Base-by-base conservation (phyloP, 2,888 invertebrate genomes). In the Cheilosia urbana region DNA sequence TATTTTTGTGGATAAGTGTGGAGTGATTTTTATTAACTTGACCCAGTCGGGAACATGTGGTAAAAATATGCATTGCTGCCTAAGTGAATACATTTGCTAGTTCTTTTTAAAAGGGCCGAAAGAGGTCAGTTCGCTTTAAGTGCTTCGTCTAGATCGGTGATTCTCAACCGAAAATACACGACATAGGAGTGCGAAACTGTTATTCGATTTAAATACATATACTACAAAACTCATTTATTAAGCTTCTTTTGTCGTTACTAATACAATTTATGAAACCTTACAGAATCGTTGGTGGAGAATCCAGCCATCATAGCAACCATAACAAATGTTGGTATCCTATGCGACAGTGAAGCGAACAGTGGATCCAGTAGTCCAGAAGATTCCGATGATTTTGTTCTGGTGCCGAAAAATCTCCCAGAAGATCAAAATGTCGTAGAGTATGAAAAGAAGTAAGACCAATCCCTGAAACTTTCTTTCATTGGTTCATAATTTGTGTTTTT, bases 321-420 rank as follows among this genome's bases (percentile, higher is more conserved):
- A 93, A 95, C 91, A 91, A 94, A 92, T 92, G 93, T 90, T 91
- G 94, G 94, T 89, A 93, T 91, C 89, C 91, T 92, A 90, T 93
- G 94, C 92, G 91, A 92, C 79, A 92, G 92, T 66, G 91, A 90
- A 88, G 91, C 91, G 65, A 92, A 92, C 84, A 92, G 92, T 84
- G 93, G 93, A 89, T 93, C 94, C 17, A 94, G 94, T 90, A 95
- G 95, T 89, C 95, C 95, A 88, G 96, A 96, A 91, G 93, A 93
- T 88, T 93, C 93, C 3, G 96, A 96, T 93, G 96, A 96, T 93
- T 97, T 96, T 93, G 97, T 97, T 89, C 93, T 97, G 91, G 96
- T 97, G 89, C 96, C 96, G 87, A 93, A 94, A 87, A 95, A 94
- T 91, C 91, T 94, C 88, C 94, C 95, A 79, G 93, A 93, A 87